Base-by-base conservation (phyloP, 1,140 invertebrate genomes). In the Eriosoma lanigerum region DNA sequence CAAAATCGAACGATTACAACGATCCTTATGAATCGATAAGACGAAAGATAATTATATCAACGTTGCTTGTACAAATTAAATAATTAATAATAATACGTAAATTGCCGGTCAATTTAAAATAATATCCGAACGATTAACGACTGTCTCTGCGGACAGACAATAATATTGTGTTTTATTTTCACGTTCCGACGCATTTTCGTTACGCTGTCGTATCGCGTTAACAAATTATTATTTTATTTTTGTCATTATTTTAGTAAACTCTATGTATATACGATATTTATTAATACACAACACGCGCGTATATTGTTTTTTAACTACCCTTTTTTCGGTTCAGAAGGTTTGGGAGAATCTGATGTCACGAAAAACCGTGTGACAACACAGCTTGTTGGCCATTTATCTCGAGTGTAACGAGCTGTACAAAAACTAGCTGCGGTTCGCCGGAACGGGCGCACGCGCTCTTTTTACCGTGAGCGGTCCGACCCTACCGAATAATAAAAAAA, bases 281-380 rank as follows among this genome's bases (percentile, higher is more conserved):
- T 8, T 48, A 15, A 48, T 8, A 48, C 46, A 48, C 10, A 10
- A 15, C 46, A 15, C 12, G 46, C 29, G 12, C 60, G 32, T 68
- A 68, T 68, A 68, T 48, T 68, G 66, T 68, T 68, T 68, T 68
- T 68, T 68, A 68, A 68, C 66, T 68, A 24, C 66, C 38, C 44
- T 68, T 68, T 68, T 68, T 48, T 68, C 44, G 38, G 38, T 68
- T 68, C 44, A 68, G 66, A 68, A 68, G 66, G 38, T 68, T 68
- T 15, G 48, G 44, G 38, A 48, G 48, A 76, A 76, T 58, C 50
- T 76, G 73, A 76, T 76, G 73, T 58, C n/a, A 52, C 54, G 52
- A 58, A 76, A 76, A 76, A 76, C 54, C n/a, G 52, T 76, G 73
- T 56, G 73, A 76, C 73, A 76, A 76, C 73, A 58, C 52, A 76